A percentile compares a stretch with the other conserved stretches of the same genome.
Evolutionary conservation across 2,888 invertebrate species (phyloP).

Genomic region (Chloroclysta siterata): DNA sequence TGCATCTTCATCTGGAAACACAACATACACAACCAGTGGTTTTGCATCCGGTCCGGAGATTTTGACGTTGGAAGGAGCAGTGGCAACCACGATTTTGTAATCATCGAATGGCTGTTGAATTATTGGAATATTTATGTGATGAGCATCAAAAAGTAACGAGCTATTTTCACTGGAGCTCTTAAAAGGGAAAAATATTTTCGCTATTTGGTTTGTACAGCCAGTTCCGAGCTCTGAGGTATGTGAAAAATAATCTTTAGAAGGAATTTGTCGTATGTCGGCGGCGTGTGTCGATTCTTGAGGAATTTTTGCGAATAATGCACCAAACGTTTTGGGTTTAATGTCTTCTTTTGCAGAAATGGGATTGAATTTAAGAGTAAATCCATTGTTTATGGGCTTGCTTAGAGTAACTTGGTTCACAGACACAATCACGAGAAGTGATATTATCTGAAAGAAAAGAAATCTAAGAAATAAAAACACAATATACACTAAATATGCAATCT

Average conservation of each 20-base stretch:
- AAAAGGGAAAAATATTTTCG: slow-evolving; percentile 53
- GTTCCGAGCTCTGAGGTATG: slow-evolving; percentile 44
- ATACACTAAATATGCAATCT: not conserved
- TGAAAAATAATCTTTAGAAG: slow-evolving; percentile 48
- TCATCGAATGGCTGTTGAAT: slow-evolving; percentile 57
- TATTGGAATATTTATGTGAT: slow-evolving; percentile 63
- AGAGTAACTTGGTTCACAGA: slow-evolving; percentile 42
- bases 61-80: slow-evolving; percentile 64
- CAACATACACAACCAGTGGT: slow-evolving; percentile 63
- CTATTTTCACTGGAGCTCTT: slow-evolving; percentile 25
- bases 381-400: slow-evolving; percentile 62
- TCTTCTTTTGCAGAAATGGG: slow-evolving; percentile 56
- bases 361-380: slow-evolving; percentile 61
- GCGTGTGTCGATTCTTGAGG: slow-evolving; percentile 52
- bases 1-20: slow-evolving; percentile 60
- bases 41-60: slow-evolving; percentile 50
- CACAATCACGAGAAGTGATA: slow-evolving; percentile 43
- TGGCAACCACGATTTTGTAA: slow-evolving; percentile 71
- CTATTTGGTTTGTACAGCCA: slow-evolving; percentile 62
- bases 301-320: slow-evolving; percentile 58
- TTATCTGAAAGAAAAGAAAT: slow-evolving; percentile 53
- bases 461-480: slow-evolving; percentile 2
- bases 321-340: slow-evolving; percentile 47
- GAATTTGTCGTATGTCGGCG: slow-evolving; percentile 31
- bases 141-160: slow-evolving; percentile 21